Evolutionary conservation across 2,888 invertebrate genomes (phyloP).

Genomic region (Liopterus haemorrhoidalis): DNA sequence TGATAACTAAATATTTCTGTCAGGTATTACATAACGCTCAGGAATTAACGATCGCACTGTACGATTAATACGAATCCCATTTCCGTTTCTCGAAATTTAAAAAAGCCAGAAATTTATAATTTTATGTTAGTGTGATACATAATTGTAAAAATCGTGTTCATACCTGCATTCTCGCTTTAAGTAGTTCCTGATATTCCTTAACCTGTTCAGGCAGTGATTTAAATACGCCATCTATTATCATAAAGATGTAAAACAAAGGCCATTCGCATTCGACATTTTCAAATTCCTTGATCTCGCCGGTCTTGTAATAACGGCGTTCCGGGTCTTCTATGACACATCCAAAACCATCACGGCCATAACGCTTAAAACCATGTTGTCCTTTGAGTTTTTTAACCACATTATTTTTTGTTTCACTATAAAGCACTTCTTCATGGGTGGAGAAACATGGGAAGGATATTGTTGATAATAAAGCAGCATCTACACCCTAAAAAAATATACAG

Average conservation of each 20-base stretch:
- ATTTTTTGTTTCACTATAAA: constrained; percentile 80
- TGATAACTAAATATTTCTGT: no score
- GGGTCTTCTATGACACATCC: constrained; percentile 83
- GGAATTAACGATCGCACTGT: no score
- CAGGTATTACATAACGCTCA: no score
- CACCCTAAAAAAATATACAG: constrained; percentile 75
- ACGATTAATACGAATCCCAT: no score
- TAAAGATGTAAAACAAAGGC: constrained; percentile 92
- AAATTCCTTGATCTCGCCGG: constrained; percentile 88
- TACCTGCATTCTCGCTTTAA: constrained; percentile 71
- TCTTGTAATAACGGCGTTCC: constrained; percentile 43
- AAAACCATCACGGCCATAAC: constrained; percentile 92
- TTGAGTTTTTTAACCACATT: constrained; percentile 76
- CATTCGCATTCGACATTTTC: constrained; percentile 96
- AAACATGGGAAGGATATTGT: constrained; percentile 98
- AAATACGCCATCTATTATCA: constrained; percentile 95
- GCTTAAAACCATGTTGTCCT: constrained; percentile 87
- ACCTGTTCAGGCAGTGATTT: constrained; percentile 82
- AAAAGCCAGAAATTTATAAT: no score
- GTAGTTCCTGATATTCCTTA: constrained; percentile 81
- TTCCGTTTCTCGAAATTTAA: no score
- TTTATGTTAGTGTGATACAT: no score
- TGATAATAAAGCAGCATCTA: constrained; percentile 85
- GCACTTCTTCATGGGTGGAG: constrained; percentile 88
- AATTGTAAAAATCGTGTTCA: no score